Conservation (phyloP, 2,888 invertebrate species). For the Orthosia cruda region DNA sequence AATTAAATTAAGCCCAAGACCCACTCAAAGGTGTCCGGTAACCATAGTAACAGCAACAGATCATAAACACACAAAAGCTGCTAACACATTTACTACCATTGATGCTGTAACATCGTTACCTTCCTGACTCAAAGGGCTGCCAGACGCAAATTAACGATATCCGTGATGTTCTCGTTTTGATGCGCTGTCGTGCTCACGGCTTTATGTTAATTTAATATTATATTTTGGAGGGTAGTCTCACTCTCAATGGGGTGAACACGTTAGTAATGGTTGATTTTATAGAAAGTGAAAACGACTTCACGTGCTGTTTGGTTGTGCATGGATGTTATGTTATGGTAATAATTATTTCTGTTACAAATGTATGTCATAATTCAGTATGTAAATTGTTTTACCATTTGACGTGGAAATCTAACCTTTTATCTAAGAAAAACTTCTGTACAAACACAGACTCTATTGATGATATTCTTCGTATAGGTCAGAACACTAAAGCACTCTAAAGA, state of each 20-base stretch:
- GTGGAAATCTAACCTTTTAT: neutral
- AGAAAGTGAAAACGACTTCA: slow-evolving; percentile 67
- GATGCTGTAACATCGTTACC: slow-evolving; percentile 76
- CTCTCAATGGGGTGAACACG: slow-evolving; percentile 62
- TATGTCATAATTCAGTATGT: too few relatives aligned
- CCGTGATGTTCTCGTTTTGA: slow-evolving; percentile 88
- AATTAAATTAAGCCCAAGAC: slow-evolving; percentile 27
- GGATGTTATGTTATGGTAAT: slow-evolving; percentile 1
- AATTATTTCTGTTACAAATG: neutral
- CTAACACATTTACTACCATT: slow-evolving; percentile 84
- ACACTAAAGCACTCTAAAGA: too few relatives aligned
- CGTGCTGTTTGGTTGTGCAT: slow-evolving; percentile 55
- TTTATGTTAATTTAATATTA: slow-evolving; percentile 90
- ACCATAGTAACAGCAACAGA: slow-evolving; percentile 35
- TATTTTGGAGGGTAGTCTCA: slow-evolving; percentile 72
- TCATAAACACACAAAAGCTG: slow-evolving; percentile 73
- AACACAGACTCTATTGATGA: too few relatives aligned
- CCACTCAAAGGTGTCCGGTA: slow-evolving; percentile 56
- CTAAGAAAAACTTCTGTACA: too few relatives aligned
- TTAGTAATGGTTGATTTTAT: slow-evolving; percentile 66
- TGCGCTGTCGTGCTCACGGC: slow-evolving; percentile 81
- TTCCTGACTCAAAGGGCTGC: slow-evolving; percentile 66
- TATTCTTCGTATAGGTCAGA: too few relatives aligned
- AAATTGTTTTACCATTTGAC: neutral
- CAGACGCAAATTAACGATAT: slow-evolving; percentile 86